phyloP scores from a whole-genome alignment of 2,113 vertebrate genomes.

The Connochaetes taurinus region DNA sequence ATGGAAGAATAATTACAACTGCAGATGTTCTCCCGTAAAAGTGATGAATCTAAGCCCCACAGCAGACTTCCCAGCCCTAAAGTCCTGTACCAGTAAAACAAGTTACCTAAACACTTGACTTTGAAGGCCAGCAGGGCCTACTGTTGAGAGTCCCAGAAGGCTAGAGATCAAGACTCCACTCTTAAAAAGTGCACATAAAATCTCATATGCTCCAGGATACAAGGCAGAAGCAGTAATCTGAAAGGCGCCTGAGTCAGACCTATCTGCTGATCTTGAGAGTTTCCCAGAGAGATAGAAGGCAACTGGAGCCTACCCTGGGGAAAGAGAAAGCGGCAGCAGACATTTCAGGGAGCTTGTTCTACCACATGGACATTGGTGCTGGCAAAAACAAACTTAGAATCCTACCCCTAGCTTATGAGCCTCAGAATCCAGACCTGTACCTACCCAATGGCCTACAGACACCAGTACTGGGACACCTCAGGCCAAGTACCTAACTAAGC shows the following conservation, averaged over 20 bases:
- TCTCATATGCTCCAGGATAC: neutral
- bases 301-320: neutral
- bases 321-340: neutral
- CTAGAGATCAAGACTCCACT: neutral
- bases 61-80: neutral
- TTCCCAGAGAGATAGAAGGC: neutral
- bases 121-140: neutral
- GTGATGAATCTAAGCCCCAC: neutral
- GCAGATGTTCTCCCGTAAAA: neutral
- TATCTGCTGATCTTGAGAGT: neutral
- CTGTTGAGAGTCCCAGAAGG: neutral
- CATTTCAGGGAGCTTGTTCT: neutral
- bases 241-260: neutral
- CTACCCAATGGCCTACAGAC: neutral
- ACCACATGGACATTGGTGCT: neutral
- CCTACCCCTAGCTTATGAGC: neutral
- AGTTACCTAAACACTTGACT: neutral
- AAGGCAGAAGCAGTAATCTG: neutral
- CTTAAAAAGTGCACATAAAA: neutral
- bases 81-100: neutral
- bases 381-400: neutral
- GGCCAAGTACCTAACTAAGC: neutral
- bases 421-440: neutral
- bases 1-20: neutral
- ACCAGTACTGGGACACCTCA: neutral